Conservation (phyloP, 1,140 invertebrate species). For the Saxidomus purpurata region DNA sequence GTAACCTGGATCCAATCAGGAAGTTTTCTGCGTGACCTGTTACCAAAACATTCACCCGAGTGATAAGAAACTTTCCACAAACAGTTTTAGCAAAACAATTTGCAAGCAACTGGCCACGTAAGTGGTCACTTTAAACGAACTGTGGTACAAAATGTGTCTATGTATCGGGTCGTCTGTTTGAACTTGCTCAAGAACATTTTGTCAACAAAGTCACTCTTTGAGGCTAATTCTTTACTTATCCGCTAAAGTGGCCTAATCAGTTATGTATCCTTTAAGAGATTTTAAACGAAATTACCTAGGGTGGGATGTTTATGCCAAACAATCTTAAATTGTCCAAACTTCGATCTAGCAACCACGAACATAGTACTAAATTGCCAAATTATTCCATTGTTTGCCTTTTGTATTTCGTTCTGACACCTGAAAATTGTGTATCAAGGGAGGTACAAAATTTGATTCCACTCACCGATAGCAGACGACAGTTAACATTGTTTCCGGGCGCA, state of each 20-base stretch:
- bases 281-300: slow-evolving; percentile 30
- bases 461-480: neutral
- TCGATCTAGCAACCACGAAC: slow-evolving; percentile 20
- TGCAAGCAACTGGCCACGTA: too few species aligned
- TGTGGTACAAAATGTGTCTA: too few species aligned
- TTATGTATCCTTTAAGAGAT: slow-evolving; percentile 2
- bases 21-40: too few species aligned
- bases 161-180: neutral
- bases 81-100: too few species aligned
- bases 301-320: slow-evolving; percentile 55
- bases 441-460: neutral
- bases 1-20: too few species aligned
- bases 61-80: too few species aligned
- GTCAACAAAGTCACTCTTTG: slow-evolving; percentile 23
- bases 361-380: slow-evolving; percentile 49
- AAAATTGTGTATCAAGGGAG: slow-evolving; percentile 23
- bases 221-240: slow-evolving; percentile 28
- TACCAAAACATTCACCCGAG: too few species aligned
- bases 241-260: slow-evolving; percentile 20
- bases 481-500: neutral
- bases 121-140: neutral
- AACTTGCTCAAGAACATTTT: neutral
- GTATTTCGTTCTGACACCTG: slow-evolving; percentile 13
- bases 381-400: slow-evolving; percentile 35
- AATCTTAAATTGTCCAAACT: slow-evolving; percentile 57